phyloP scores from a whole-genome alignment of 1,140 invertebrate species.

The Episyrphus balteatus region DNA sequence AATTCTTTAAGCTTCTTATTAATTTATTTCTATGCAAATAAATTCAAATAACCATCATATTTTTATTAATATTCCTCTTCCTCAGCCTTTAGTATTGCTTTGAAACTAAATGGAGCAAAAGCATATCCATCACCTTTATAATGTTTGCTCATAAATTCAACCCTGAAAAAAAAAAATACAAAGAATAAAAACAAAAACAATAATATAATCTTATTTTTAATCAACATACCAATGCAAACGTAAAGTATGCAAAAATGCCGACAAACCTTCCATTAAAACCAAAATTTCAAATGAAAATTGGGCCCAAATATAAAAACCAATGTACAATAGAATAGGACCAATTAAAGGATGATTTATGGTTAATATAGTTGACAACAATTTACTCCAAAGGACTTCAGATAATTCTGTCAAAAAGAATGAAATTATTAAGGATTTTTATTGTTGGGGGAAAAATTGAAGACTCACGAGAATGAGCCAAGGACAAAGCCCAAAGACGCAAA shows the following conservation, averaged over 20 bases:
- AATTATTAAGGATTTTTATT: not conserved
- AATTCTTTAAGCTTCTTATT: too few species aligned
- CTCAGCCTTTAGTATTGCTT: conserved; percentile 56
- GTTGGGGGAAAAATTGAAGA: not conserved
- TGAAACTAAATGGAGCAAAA: conserved; percentile 91
- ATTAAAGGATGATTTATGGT: not conserved
- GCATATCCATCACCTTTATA: conserved; percentile 79
- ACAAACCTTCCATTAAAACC: conserved; percentile 95
- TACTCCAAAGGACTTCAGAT: conserved; percentile 83
- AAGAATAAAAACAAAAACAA: conserved; percentile 43
- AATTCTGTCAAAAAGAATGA: conserved; percentile 47
- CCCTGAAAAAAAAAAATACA: conserved; percentile 47
- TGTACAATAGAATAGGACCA: conserved; percentile 46
- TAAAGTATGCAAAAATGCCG: conserved; percentile 94
- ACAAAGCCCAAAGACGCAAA: conserved; percentile 89
- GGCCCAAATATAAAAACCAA: conserved; percentile 76
- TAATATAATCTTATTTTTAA: conserved; percentile 23
- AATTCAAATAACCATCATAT: too few species aligned
- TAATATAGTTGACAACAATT: conserved; percentile 50
- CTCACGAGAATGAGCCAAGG: conserved; percentile 83
- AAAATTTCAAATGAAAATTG: conserved; percentile 83
- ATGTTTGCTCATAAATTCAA: conserved; percentile 98
- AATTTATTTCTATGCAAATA: too few species aligned
- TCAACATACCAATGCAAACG: conserved; percentile 84
- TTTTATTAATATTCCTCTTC: too few species aligned